Conservation (phyloP, 2,888 invertebrate genomes). For the Spodoptera picta region DNA sequence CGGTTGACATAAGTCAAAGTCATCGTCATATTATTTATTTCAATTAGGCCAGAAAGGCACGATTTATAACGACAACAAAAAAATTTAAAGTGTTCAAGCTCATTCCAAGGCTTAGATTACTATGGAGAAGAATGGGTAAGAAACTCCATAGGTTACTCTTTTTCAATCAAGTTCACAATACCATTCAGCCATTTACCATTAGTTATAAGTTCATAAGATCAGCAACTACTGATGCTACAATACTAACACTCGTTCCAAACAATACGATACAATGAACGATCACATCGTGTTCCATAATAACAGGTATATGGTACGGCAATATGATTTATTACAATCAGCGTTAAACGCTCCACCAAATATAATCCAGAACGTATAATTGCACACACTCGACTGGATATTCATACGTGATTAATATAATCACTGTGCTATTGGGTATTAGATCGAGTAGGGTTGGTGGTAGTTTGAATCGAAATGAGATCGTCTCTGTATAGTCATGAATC, state of each 20-base stretch:
- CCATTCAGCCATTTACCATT: too few relatives aligned
- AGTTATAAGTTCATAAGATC: too few relatives aligned
- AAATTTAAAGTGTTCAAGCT: too few relatives aligned
- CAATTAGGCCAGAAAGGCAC: too few relatives aligned
- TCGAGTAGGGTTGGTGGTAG: slow-evolving; percentile 36
- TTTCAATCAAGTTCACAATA: too few relatives aligned
- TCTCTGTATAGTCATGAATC: not conserved
- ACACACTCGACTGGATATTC: slow-evolving; percentile 68
- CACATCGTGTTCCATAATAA: slow-evolving; percentile 6
- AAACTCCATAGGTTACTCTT: too few relatives aligned
- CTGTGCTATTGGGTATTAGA: slow-evolving; percentile 47
- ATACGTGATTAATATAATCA: slow-evolving; percentile 71
- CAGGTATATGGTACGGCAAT: slow-evolving; percentile 47
- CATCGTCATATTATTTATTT: too few relatives aligned
- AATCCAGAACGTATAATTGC: slow-evolving; percentile 70
- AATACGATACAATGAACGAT: slow-evolving; percentile 1
- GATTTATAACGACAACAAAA: too few relatives aligned
- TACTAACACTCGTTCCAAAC: not conserved
- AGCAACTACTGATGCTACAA: too few relatives aligned
- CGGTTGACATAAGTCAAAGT: too few relatives aligned
- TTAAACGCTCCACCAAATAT: slow-evolving; percentile 61
- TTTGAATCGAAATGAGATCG: slow-evolving; percentile 2
- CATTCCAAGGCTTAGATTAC: too few relatives aligned
- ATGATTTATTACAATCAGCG: slow-evolving; percentile 66
- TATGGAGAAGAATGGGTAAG: too few relatives aligned